Evolutionary conservation across 2,113 vertebrate species (phyloP).

Genomic region (Melozone crissalis): DNA sequence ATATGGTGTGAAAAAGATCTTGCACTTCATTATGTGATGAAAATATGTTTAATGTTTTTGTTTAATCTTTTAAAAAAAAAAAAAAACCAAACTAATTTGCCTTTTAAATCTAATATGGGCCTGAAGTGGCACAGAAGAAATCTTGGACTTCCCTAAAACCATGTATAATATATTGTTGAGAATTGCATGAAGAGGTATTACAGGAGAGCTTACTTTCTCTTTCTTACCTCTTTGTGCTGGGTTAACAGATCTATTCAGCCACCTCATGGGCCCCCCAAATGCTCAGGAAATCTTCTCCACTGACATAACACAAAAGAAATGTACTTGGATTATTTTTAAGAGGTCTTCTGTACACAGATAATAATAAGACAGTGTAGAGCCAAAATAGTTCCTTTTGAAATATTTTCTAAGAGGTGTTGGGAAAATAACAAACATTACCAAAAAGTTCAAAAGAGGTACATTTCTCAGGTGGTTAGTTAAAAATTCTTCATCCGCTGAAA

Average conservation of each 20-base stretch:
- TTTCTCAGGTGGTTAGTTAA: background rate
- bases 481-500: background rate
- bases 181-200: background rate
- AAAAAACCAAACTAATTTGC: background rate
- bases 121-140: background rate
- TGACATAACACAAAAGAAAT: background rate
- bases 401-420: background rate
- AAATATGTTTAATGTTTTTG: slow-evolving; percentile 44
- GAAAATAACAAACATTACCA: background rate
- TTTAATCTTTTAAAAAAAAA: background rate
- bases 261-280: background rate
- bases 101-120: background rate
- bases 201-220: background rate
- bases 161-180: background rate
- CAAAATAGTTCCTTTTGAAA: background rate
- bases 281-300: background rate
- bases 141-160: background rate
- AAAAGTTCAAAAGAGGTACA: background rate
- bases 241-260: background rate
- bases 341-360: background rate
- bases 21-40: background rate
- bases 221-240: background rate
- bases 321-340: background rate
- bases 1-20: slow-evolving; percentile 27
- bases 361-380: background rate